These are phyloP conservation scores for Myodes glareolus DNA, from an alignment of 2,113 vertebrate genomes.

Conservation along the genomic window DNA sequence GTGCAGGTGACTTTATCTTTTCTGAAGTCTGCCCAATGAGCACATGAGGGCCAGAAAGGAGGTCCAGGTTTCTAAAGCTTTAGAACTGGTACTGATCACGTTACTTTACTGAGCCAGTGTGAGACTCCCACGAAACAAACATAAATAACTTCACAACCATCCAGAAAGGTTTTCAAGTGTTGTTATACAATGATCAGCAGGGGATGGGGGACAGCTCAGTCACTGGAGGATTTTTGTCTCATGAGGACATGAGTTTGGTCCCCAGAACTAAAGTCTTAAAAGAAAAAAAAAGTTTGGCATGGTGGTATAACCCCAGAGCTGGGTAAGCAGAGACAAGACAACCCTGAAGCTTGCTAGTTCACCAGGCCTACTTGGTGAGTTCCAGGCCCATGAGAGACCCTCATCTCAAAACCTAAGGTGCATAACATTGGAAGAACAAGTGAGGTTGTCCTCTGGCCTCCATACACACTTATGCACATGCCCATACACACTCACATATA, in stretches of 20 bases:
- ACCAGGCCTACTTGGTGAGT: not conserved
- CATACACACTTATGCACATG: not conserved
- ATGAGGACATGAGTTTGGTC: not conserved
- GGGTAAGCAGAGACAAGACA: not conserved
- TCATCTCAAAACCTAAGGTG: not conserved
- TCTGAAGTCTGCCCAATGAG: constrained; percentile 27
- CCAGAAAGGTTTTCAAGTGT: not conserved
- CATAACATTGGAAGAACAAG: not conserved
- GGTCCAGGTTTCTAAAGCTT: not conserved
- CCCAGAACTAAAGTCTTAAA: not conserved
- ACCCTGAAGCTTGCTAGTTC: not conserved
- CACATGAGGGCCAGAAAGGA: not conserved
- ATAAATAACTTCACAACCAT: not conserved
- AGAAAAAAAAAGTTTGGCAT: not conserved
- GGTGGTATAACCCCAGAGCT: not conserved
- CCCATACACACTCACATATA: not conserved
- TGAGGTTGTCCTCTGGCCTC: no score
- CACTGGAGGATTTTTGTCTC: not conserved
- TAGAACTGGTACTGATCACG: not conserved
- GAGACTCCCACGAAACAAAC: not conserved
- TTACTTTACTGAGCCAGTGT: not conserved
- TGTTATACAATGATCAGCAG: not conserved
- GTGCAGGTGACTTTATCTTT: not conserved
- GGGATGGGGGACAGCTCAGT: not conserved
- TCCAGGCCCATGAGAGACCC: not conserved